Conservation (phyloP, 2,888 invertebrate genomes). For the Luperina testacea region DNA sequence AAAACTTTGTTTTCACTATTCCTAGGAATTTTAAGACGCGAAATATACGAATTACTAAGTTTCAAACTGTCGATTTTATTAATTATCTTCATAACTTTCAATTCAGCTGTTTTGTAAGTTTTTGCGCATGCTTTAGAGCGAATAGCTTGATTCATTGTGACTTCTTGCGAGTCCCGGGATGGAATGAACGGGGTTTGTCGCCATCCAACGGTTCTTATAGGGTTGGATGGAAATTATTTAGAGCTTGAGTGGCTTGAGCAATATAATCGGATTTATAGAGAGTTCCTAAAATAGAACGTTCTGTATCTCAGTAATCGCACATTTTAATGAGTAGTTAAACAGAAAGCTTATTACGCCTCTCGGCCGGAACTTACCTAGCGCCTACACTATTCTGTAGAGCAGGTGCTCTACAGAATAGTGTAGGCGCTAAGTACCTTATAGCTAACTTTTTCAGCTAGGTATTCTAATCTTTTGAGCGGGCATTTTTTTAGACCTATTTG, state of each 20-base stretch:
- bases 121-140: slow-evolving; percentile 78
- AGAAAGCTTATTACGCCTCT: background rate
- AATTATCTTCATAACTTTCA: slow-evolving; percentile 81
- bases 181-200: slow-evolving; percentile 69
- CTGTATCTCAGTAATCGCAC: background rate
- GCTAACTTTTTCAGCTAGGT: background rate
- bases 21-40: slow-evolving; percentile 70
- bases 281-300: slow-evolving; percentile 26
- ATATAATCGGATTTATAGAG: slow-evolving; percentile 53
- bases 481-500: too few species aligned
- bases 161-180: slow-evolving; percentile 33
- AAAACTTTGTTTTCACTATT: slow-evolving; percentile 18
- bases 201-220: slow-evolving; percentile 73
- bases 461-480: background rate
- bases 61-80: slow-evolving; percentile 80
- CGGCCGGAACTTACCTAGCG: background rate
- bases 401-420: too few species aligned
- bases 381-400: background rate
- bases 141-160: slow-evolving; percentile 73
- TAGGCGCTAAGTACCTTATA: too few species aligned
- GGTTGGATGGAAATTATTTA: slow-evolving; percentile 50
- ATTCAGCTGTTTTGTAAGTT: slow-evolving; percentile 81
- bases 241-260: slow-evolving; percentile 69
- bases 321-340: slow-evolving; percentile 5
- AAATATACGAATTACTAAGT: slow-evolving; percentile 74